These are phyloP conservation scores for Sorex maritimensis DNA, from an alignment of 2,797 vertebrate species.

Conservation along the genomic window DNA sequence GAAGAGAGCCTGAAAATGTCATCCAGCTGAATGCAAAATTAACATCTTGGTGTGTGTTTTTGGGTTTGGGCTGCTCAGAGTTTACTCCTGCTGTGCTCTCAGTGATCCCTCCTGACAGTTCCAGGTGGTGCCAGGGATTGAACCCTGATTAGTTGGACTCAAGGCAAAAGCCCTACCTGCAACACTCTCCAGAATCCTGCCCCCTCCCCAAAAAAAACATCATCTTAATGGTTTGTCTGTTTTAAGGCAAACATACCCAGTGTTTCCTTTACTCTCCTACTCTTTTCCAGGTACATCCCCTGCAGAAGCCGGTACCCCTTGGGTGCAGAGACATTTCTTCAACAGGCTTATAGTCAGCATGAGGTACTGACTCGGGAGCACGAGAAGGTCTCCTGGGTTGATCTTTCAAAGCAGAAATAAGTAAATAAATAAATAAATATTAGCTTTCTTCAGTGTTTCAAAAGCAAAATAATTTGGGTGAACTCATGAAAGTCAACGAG, in stretches of 20 bases:
- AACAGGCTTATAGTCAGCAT: not conserved
- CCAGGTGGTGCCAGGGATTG: too few relatives aligned
- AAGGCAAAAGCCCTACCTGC: too few relatives aligned
- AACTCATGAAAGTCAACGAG: constrained; percentile 78
- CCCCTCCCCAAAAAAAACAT: not conserved
- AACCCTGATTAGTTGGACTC: too few relatives aligned
- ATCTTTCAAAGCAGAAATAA: constrained; percentile 52
- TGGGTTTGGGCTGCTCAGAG: too few relatives aligned
- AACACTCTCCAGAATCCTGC: too few relatives aligned
- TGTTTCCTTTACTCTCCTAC: not conserved
- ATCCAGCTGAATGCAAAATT: constrained; percentile 43
- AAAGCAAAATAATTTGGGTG: constrained; percentile 81
- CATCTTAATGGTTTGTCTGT: constrained; percentile 60
- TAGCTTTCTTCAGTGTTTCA: constrained; percentile 80
- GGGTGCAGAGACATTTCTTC: constrained; percentile 23
- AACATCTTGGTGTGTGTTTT: too few relatives aligned
- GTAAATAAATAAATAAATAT: not conserved
- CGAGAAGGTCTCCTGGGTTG: constrained; percentile 30
- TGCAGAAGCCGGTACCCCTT: constrained; percentile 3
- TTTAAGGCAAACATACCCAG: constrained; percentile 16
- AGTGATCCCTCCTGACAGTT: too few relatives aligned
- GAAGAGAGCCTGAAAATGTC: not conserved
- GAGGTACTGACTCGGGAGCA: constrained; percentile 19
- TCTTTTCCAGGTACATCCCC: constrained; percentile 15
- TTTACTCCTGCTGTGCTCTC: too few relatives aligned